Evolutionary conservation across 2,797 vertebrate species (phyloP).

Genomic region (Dallia pectoralis): DNA sequence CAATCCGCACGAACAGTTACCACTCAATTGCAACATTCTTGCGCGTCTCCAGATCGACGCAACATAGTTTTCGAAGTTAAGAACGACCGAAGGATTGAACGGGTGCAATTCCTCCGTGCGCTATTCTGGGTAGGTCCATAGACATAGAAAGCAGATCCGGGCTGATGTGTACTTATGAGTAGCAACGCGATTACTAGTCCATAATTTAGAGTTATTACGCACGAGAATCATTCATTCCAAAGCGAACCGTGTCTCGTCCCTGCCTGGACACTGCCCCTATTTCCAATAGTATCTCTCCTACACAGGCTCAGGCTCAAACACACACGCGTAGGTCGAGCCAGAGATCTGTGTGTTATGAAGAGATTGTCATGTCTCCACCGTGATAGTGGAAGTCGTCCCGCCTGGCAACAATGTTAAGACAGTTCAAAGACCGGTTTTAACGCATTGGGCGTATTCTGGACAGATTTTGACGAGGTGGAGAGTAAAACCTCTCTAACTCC

Average conservation of each 20-base stretch:
- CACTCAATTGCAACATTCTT: conserved; percentile 45
- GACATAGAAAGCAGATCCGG: conserved; percentile 13
- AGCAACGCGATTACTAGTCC: conserved; percentile 6
- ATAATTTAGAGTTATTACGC: conserved; percentile 21
- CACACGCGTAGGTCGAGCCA: conserved; percentile 32
- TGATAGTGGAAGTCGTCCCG: too few relatives aligned
- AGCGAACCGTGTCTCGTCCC: conserved; percentile 18
- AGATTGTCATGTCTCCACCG: too few relatives aligned
- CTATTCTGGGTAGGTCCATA: background rate
- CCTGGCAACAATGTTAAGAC: too few relatives aligned
- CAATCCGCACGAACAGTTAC: conserved; percentile 20
- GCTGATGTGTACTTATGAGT: conserved; percentile 1
- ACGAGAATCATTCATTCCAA: conserved; percentile 21
- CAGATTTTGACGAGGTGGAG: too few relatives aligned
- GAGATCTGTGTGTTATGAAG: too few relatives aligned
- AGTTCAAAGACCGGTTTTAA: too few relatives aligned
- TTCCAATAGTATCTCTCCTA: conserved; percentile 64
- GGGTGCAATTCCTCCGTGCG: background rate
- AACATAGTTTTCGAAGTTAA: conserved; percentile 62
- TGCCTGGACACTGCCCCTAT: conserved; percentile 60
- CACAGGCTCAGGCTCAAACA: conserved; percentile 49
- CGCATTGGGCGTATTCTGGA: too few relatives aligned
- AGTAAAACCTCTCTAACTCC: too few relatives aligned
- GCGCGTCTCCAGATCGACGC: conserved; percentile 35
- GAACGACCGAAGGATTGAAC: conserved; percentile 31